phyloP scores from a whole-genome alignment of 1,140 invertebrate genomes.

The Cyrtorhinus lividipennis region DNA sequence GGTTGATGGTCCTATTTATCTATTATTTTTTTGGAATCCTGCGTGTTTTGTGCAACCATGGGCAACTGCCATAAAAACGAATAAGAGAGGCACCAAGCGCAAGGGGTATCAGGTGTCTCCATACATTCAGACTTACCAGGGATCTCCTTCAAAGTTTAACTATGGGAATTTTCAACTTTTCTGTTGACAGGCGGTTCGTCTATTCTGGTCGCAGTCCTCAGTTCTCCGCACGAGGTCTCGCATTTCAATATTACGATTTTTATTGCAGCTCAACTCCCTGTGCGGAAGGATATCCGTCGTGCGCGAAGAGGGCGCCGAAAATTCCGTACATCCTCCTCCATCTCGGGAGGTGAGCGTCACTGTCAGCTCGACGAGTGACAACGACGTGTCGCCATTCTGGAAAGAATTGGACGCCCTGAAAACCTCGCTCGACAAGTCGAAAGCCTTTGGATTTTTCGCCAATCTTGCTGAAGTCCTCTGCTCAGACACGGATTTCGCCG shows the following conservation, averaged over 20 bases:
- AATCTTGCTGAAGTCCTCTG: constrained; percentile 53
- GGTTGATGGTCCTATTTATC: too few relatives aligned
- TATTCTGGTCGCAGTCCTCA: too few relatives aligned
- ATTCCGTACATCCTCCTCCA: not conserved
- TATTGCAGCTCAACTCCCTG: constrained; percentile 8
- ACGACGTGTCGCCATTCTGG: constrained; percentile 6
- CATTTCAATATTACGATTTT: not conserved
- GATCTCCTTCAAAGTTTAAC: too few relatives aligned
- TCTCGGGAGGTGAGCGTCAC: not conserved
- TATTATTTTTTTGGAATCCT: too few relatives aligned
- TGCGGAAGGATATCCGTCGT: constrained; percentile 6
- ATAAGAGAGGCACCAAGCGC: too few relatives aligned
- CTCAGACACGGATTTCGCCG: constrained; percentile 41
- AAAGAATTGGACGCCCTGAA: constrained; percentile 2
- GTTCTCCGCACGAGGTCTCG: too few relatives aligned
- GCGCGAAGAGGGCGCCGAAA: not conserved
- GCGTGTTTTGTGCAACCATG: too few relatives aligned
- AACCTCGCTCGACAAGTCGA: constrained; percentile 21
- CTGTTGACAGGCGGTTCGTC: too few relatives aligned
- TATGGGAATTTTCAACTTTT: too few relatives aligned
- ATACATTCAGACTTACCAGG: too few relatives aligned
- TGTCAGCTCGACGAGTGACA: constrained; percentile 6
- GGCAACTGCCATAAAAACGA: too few relatives aligned
- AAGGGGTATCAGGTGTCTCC: too few relatives aligned
- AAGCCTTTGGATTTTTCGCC: constrained; percentile 53